Conservation (phyloP, 2,113 vertebrate species). For the Nesoenas mayeri region DNA sequence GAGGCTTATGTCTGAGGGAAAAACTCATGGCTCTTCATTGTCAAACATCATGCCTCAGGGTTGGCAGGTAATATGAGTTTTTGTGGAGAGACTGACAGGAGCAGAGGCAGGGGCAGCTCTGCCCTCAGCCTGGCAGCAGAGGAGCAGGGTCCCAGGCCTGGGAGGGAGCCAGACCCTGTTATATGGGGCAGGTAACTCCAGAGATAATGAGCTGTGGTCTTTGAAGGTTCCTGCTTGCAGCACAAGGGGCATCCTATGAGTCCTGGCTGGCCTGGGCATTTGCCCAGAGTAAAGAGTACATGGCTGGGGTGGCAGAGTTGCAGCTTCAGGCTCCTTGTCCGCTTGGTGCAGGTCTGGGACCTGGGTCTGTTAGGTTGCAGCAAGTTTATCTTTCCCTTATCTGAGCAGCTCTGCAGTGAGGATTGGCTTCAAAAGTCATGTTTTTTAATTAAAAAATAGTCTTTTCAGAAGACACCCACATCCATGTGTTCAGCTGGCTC, state of each 20-base stretch:
- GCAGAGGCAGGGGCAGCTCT: neutral
- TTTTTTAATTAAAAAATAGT: neutral
- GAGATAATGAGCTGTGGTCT: neutral
- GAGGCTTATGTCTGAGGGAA: neutral
- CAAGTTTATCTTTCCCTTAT: neutral
- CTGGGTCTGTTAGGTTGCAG: neutral
- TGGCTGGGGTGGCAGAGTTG: neutral
- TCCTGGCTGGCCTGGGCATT: neutral
- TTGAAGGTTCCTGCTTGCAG: neutral
- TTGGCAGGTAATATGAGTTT: neutral
- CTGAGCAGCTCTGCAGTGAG: neutral
- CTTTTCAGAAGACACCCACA: neutral
- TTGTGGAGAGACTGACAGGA: neutral
- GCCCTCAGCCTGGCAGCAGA: neutral
- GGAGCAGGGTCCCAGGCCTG: neutral
- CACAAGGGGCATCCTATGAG: neutral
- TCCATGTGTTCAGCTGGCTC: neutral
- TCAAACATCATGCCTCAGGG: neutral
- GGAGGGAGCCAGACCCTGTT: neutral
- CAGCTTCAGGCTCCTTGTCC: neutral
- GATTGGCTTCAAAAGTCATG: neutral
- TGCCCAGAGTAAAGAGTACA: rapidly evolving
- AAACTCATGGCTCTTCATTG: neutral
- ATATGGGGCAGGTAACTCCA: rapidly evolving
- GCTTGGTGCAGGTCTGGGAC: neutral